These are phyloP conservation scores for Nixonia krombeini DNA, from an alignment of 1,140 invertebrate species.

Conservation along the genomic window DNA sequence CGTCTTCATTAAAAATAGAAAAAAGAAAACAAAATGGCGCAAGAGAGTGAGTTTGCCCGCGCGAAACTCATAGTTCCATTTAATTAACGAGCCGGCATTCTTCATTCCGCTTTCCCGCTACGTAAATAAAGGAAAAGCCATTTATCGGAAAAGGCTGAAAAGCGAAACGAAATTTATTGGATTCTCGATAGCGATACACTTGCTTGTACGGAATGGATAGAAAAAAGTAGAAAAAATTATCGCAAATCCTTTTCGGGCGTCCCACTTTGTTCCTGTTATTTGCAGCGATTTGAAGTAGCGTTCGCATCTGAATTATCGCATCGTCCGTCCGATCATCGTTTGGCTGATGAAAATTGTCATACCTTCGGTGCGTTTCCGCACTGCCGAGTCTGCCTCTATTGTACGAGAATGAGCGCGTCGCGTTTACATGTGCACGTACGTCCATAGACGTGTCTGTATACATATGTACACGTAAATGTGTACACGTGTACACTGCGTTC, in stretches of 20 bases:
- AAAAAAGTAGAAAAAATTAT: not conserved
- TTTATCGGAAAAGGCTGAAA: not conserved
- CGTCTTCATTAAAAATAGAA: too few species aligned
- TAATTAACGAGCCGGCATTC: too few species aligned
- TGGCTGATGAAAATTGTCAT: slow-evolving; percentile 37
- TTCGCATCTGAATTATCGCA: slow-evolving; percentile 32
- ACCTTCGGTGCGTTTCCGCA: slow-evolving; percentile 31
- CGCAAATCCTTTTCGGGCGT: not conserved
- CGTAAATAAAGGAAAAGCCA: not conserved
- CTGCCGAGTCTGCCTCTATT: slow-evolving; percentile 12
- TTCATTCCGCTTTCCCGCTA: not conserved
- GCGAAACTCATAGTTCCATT: too few species aligned
- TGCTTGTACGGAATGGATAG: too few species aligned
- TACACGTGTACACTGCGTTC: slow-evolving; percentile 21
- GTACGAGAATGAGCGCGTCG: slow-evolving; percentile 27
- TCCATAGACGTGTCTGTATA: not conserved
- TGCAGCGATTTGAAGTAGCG: slow-evolving; percentile 29
- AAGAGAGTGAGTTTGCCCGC: too few species aligned
- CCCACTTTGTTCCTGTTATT: slow-evolving; percentile 5
- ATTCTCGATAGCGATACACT: too few species aligned
- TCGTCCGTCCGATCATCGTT: slow-evolving; percentile 36
- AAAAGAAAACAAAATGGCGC: too few species aligned
- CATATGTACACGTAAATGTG: too few species aligned
- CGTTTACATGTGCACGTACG: slow-evolving; percentile 3
- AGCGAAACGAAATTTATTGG: too few species aligned